Conservation (phyloP, 2,113 vertebrate genomes). For the Megaceryle torquata region DNA sequence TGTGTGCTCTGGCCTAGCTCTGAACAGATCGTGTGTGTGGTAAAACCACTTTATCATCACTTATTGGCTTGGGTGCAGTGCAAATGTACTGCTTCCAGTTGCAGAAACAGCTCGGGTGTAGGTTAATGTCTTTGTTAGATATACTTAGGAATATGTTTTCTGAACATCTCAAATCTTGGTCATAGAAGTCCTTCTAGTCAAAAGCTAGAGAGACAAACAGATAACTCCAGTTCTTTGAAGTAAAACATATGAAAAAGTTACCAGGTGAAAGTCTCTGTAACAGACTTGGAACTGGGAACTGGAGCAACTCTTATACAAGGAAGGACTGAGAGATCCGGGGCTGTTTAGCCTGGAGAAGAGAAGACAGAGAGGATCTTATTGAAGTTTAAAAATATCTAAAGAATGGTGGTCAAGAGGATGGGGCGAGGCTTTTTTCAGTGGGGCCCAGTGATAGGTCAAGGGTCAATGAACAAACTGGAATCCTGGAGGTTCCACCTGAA, state of each 20-base stretch:
- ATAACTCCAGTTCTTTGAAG: neutral
- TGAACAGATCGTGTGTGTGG: neutral
- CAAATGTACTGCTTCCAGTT: neutral
- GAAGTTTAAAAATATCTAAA: no score
- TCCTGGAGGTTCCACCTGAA: no score
- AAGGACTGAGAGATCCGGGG: no score
- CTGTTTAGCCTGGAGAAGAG: no score
- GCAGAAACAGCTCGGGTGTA: neutral
- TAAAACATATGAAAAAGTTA: neutral
- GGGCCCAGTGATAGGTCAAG: no score
- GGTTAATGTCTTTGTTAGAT: neutral
- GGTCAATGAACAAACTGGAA: no score
- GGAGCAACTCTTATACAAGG: no score
- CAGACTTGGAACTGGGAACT: neutral
- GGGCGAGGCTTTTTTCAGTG: no score
- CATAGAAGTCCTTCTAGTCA: neutral
- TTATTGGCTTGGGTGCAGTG: neutral
- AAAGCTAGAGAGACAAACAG: neutral
- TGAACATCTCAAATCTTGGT: neutral
- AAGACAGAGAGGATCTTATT: no score
- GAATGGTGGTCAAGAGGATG: no score
- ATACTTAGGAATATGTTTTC: neutral
- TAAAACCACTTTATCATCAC: neutral
- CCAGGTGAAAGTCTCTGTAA: neutral
- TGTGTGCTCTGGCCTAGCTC: neutral